phyloP scores from a whole-genome alignment of 1,140 invertebrate genomes.

The Globodera ellingtonae region DNA sequence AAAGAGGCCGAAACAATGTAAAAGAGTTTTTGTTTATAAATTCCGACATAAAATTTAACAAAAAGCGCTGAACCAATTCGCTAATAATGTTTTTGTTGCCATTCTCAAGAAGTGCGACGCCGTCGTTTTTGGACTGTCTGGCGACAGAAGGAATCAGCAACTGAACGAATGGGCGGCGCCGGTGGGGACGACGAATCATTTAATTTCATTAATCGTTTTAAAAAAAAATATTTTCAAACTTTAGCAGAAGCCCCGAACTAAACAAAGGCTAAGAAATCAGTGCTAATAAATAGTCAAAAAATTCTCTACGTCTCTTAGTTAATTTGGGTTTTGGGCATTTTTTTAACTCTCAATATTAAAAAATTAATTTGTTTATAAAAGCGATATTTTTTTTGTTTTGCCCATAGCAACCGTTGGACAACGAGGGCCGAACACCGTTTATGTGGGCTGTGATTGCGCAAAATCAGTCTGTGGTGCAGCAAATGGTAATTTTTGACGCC shows the following conservation, averaged over 20 bases:
- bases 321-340: too few species aligned
- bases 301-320: too few species aligned
- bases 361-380: background rate
- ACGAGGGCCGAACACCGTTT: constrained; percentile 39
- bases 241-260: too few species aligned
- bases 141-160: background rate
- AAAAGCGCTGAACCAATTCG: background rate
- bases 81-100: background rate
- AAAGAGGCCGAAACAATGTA: background rate
- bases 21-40: background rate
- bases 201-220: too few species aligned
- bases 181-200: background rate
- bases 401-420: constrained; percentile 43
- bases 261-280: too few species aligned
- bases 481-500: constrained; percentile 20
- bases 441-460: constrained; percentile 54
- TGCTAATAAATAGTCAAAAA: too few species aligned
- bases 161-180: background rate
- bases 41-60: constrained; percentile 20
- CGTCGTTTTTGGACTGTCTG: background rate
- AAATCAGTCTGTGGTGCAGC: constrained; percentile 37
- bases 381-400: background rate
- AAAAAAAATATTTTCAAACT: too few species aligned
- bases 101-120: background rate
- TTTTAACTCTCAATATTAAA: too few species aligned